Conservation (phyloP, 1,140 invertebrate genomes). For the Leptestheria dahalacensis region DNA sequence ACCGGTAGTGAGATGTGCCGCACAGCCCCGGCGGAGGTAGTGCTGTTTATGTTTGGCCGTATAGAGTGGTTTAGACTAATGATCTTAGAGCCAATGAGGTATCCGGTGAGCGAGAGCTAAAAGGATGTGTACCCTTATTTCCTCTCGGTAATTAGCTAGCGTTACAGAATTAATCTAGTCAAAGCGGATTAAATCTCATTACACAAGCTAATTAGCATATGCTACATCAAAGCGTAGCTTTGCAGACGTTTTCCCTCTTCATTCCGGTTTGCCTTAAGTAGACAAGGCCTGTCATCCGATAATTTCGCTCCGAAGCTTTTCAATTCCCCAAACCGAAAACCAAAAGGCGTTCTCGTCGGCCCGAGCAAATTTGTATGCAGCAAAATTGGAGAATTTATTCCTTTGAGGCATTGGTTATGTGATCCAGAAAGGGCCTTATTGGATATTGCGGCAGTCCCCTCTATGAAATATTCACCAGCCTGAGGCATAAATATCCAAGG, state of each 20-base stretch:
- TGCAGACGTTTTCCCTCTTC: background rate
- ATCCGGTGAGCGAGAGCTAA: background rate
- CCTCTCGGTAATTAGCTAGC: background rate
- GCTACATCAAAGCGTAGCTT: background rate
- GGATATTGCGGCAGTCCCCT: background rate
- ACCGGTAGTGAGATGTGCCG: too few species aligned
- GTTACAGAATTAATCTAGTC: background rate
- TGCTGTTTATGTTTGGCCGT: too few species aligned
- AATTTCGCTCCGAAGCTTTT: too few species aligned
- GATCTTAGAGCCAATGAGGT: background rate
- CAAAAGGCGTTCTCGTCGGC: background rate
- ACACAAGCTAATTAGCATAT: background rate
- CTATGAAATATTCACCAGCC: background rate
- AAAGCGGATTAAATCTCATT: background rate
- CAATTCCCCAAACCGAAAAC: too few species aligned
- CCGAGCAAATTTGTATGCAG: background rate
- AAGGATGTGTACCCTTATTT: background rate
- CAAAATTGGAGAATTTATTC: background rate
- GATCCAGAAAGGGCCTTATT: background rate
- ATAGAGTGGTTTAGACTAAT: background rate
- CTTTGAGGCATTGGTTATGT: background rate
- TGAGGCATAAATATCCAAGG: background rate
- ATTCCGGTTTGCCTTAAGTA: too few species aligned
- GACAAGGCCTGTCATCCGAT: too few species aligned
- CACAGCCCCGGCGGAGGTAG: too few species aligned